phyloP scores from a whole-genome alignment of 2,888 invertebrate genomes.

The Polyommatus iphigenia region DNA sequence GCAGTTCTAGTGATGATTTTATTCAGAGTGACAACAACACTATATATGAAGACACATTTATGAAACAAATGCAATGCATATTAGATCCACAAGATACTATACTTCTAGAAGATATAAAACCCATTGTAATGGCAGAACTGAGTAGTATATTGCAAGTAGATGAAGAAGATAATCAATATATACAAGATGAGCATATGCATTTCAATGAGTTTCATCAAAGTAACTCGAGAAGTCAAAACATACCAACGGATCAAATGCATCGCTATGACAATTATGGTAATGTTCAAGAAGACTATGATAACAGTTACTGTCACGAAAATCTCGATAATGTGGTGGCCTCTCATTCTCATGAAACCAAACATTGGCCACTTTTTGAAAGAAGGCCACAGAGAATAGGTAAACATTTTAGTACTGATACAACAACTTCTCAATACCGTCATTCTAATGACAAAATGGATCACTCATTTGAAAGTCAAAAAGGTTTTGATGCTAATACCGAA shows the following conservation, averaged over 20 bases:
- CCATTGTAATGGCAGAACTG: constrained; percentile 80
- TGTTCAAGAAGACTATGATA: constrained; percentile 32
- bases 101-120: constrained; percentile 79
- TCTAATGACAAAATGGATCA: constrained; percentile 38
- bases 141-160: constrained; percentile 77
- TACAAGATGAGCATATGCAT: constrained; percentile 33
- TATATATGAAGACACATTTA: constrained; percentile 86
- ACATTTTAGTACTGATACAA: constrained; percentile 44
- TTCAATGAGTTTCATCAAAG: constrained; percentile 32
- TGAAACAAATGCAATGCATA: constrained; percentile 84
- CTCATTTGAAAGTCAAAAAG: constrained; percentile 46
- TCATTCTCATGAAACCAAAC: constrained; percentile 38
- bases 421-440: constrained; percentile 35
- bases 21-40: constrained; percentile 82
- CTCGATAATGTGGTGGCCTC: constrained; percentile 40
- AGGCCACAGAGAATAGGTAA: constrained; percentile 45
- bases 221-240: constrained; percentile 2
- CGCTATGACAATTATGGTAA: background rate
- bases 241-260: background rate
- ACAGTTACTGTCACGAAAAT: constrained; percentile 39
- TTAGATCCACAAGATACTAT: constrained; percentile 80
- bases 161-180: constrained; percentile 46
- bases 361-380: constrained; percentile 54
- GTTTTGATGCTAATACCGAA: constrained; percentile 58
- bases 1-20: constrained; percentile 67